A percentile compares a stretch with the other conserved stretches of the same genome.
Conservation (phyloP, 2,888 invertebrate species). For the Brenthis daphne region DNA sequence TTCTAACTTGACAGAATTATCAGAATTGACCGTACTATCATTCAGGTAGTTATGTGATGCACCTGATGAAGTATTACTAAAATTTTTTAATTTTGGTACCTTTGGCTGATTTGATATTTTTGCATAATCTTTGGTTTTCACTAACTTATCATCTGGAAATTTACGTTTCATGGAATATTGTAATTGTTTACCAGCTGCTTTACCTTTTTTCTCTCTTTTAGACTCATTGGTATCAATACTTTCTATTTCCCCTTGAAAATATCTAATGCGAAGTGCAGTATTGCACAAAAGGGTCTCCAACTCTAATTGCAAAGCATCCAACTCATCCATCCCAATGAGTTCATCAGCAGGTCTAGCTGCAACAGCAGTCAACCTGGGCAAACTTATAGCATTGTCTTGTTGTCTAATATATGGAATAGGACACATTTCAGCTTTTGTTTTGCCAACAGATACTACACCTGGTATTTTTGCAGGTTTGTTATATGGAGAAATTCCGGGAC, state of each 20-base stretch:
- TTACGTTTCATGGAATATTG: slow-evolving; percentile 81
- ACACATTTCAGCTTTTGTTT: slow-evolving; percentile 71
- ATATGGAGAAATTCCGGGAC: slow-evolving; percentile 75
- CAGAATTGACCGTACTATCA: slow-evolving; percentile 68
- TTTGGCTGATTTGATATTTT: slow-evolving; percentile 82
- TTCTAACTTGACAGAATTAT: slow-evolving; percentile 83
- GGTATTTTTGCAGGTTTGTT: slow-evolving; percentile 76
- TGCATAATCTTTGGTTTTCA: slow-evolving; percentile 82
- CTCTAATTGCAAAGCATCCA: slow-evolving; percentile 93
- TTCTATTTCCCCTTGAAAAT: slow-evolving; percentile 89
- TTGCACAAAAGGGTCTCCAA: slow-evolving; percentile 92
- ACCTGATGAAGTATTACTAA: slow-evolving; percentile 67
- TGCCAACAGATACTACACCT: slow-evolving; percentile 66
- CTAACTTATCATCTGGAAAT: slow-evolving; percentile 79
- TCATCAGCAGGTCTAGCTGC: slow-evolving; percentile 87
- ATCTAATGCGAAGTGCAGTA: slow-evolving; percentile 89
- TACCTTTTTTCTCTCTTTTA: slow-evolving; percentile 77
- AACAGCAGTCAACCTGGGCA: slow-evolving; percentile 86
- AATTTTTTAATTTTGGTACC: slow-evolving; percentile 81
- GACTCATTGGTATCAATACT: slow-evolving; percentile 84
- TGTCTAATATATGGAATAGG: slow-evolving; percentile 86
- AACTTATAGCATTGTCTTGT: slow-evolving; percentile 84
- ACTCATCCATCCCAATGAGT: slow-evolving; percentile 92
- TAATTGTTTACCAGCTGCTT: slow-evolving; percentile 78
- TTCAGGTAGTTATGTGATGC: slow-evolving; percentile 71